These are phyloP conservation scores for Lomographa bimaculata DNA, from an alignment of 2,888 invertebrate genomes.

Conservation along the genomic window DNA sequence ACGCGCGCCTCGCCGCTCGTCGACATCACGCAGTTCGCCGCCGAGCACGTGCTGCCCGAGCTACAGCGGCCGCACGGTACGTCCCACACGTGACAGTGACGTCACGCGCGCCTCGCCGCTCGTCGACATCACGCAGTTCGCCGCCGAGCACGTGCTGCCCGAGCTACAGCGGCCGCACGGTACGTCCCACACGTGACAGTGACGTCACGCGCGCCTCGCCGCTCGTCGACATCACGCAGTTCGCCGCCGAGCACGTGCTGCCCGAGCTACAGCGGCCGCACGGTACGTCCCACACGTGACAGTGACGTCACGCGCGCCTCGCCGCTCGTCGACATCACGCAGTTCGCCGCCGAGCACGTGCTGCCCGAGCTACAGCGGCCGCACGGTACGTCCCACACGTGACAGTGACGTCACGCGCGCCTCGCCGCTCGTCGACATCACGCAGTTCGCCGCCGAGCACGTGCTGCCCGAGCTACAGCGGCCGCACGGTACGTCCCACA, in stretches of 20 bases:
- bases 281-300: constrained; percentile 76
- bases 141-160: constrained; percentile 91
- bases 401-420: background rate
- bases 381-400: constrained; percentile 82
- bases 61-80: constrained; percentile 88
- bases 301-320: constrained; percentile 96
- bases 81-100: constrained; percentile 83
- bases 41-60: constrained; percentile 94
- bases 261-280: constrained; percentile 91
- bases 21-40: constrained; percentile 94
- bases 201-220: constrained; percentile 96
- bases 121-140: constrained; percentile 95
- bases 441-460: constrained; percentile 94
- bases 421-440: constrained; percentile 92
- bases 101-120: constrained; percentile 95
- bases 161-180: constrained; percentile 91
- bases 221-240: constrained; percentile 94
- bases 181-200: constrained; percentile 55
- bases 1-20: constrained; percentile 96
- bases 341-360: constrained; percentile 95
- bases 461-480: constrained; percentile 93
- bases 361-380: constrained; percentile 91
- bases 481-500: constrained; percentile 81
- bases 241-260: constrained; percentile 93
- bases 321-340: constrained; percentile 93